A percentile compares a stretch with the other conserved stretches of the same genome.
Conservation (phyloP, 1,140 invertebrate genomes). For the Megalonaias nervosa region DNA sequence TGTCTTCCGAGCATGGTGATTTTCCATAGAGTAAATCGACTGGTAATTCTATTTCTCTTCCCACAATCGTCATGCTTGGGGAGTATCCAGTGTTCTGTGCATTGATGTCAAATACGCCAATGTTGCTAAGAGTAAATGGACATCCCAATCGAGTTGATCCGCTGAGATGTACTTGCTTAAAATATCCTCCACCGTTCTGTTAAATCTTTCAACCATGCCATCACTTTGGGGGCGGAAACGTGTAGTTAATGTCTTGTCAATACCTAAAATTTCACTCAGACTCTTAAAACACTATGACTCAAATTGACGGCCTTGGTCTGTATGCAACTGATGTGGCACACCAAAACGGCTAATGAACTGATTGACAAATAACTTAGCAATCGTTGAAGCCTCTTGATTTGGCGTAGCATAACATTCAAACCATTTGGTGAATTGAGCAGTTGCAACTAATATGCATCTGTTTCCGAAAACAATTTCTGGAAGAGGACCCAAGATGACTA, state of each 20-base stretch:
- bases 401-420: slow-evolving; percentile 1
- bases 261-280: slow-evolving; percentile 19
- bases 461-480: background rate
- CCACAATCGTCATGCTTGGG: slow-evolving; percentile 43
- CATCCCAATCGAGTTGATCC: slow-evolving; percentile 37
- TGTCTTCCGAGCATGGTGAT: too few species aligned
- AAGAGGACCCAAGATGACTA: background rate
- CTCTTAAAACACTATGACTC: slow-evolving; percentile 17
- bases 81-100: slow-evolving; percentile 32
- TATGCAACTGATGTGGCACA: slow-evolving; percentile 27
- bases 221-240: slow-evolving; percentile 34
- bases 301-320: slow-evolving; percentile 31
- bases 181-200: slow-evolving; percentile 42
- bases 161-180: slow-evolving; percentile 47
- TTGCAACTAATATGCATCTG: background rate
- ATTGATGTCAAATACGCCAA: slow-evolving; percentile 14
- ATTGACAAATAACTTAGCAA: slow-evolving; percentile 15
- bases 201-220: slow-evolving; percentile 52
- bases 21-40: background rate
- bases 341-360: slow-evolving; percentile 23
- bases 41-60: slow-evolving; percentile 34
- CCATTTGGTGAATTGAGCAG: slow-evolving; percentile 1
- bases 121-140: slow-evolving; percentile 19
- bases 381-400: background rate
- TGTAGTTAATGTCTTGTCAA: slow-evolving; percentile 30